phyloP scores from a whole-genome alignment of 2,797 vertebrate species.

The Sandelia bainsii region DNA sequence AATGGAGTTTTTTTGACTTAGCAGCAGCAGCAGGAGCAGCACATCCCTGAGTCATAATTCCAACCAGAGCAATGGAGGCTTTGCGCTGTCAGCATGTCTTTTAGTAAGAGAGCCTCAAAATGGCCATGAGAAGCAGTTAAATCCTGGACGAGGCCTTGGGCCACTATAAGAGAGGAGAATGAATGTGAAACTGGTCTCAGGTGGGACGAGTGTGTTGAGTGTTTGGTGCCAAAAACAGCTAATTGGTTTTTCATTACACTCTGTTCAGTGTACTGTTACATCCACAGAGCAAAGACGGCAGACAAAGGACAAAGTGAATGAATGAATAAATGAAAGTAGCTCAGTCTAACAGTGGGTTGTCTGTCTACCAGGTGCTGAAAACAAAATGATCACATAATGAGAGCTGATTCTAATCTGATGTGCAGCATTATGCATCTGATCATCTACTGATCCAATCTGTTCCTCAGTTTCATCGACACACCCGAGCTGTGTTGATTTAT shows the following conservation, averaged over 20 bases:
- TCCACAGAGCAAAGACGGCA: conserved; percentile 26
- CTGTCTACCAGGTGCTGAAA: too few relatives aligned
- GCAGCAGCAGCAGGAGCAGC: conserved; percentile 36
- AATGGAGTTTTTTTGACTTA: conserved; percentile 89
- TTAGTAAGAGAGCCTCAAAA: conserved; percentile 61
- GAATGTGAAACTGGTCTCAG: conserved; percentile 46
- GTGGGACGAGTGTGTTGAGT: conserved; percentile 40
- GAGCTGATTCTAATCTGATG: too few relatives aligned
- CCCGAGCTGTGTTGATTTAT: too few relatives aligned
- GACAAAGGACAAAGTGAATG: conserved; percentile 30
- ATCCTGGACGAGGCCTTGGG: conserved; percentile 31
- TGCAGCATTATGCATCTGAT: too few relatives aligned
- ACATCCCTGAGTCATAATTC: conserved; percentile 85
- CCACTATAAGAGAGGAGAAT: conserved; percentile 24
- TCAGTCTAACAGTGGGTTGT: too few relatives aligned
- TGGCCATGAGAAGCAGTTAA: conserved; percentile 39
- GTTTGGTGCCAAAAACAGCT: conserved; percentile 63
- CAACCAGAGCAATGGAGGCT: conserved; percentile 77
- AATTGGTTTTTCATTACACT: conserved; percentile 72
- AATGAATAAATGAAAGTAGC: background rate
- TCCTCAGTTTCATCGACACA: too few relatives aligned
- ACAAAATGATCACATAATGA: too few relatives aligned
- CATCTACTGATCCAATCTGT: too few relatives aligned
- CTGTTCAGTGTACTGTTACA: conserved; percentile 50
- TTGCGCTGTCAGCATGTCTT: conserved; percentile 88